Percentiles rank a stretch among this genome's conserved stretches.
Conservation (phyloP, 1,140 invertebrate species). For the Aphaenogaster rudis region DNA sequence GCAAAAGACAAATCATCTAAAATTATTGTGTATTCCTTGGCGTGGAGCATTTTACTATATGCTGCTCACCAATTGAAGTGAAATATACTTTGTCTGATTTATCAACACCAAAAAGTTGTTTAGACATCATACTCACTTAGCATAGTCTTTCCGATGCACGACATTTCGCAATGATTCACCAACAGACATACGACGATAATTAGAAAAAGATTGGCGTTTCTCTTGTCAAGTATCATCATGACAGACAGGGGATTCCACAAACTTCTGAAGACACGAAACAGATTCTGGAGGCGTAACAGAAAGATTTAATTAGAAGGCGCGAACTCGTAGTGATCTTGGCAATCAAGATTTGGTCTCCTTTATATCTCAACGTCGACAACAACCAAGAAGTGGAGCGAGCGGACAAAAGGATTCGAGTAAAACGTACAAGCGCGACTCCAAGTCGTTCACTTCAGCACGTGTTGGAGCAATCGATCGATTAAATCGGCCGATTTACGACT, state of each 20-base stretch:
- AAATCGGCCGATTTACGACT: constrained; percentile 48
- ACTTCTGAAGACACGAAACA: not conserved
- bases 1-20: too few relatives aligned
- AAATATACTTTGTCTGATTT: not conserved
- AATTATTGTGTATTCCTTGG: too few relatives aligned
- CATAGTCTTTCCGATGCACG: constrained; percentile 78
- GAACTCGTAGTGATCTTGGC: not conserved
- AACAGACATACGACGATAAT: constrained; percentile 5
- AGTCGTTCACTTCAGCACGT: constrained; percentile 48
- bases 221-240: not conserved
- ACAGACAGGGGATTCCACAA: not conserved
- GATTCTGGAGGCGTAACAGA: not conserved
- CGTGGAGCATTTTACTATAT: too few relatives aligned
- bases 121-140: constrained; percentile 76
- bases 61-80: too few relatives aligned
- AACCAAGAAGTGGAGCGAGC: not conserved
- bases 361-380: not conserved
- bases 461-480: constrained; percentile 42
- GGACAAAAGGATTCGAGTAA: not conserved
- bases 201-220: not conserved
- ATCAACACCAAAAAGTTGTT: not conserved
- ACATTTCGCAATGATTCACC: not conserved
- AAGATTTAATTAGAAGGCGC: not conserved
- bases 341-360: constrained; percentile 24
- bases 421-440: not conserved